These are phyloP conservation scores for Chesias legatella DNA, from an alignment of 2,888 invertebrate species.

Conservation along the genomic window DNA sequence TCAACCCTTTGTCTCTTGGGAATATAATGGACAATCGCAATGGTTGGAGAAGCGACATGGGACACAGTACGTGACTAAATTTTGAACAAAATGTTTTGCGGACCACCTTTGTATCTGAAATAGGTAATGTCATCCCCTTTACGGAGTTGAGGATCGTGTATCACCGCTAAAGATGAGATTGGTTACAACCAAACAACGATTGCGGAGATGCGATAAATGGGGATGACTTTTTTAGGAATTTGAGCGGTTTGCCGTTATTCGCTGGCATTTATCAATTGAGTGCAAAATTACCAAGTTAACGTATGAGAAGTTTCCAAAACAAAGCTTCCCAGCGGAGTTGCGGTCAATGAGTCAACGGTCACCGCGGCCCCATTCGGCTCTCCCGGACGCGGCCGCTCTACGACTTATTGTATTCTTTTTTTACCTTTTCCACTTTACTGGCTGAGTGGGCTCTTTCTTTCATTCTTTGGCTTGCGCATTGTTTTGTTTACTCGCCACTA, in stretches of 20 bases:
- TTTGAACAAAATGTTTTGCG: constrained; percentile 72
- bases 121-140: constrained; percentile 69
- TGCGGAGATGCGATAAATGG: too few relatives aligned
- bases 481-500: constrained; percentile 58
- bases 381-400: constrained; percentile 56
- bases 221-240: too few relatives aligned
- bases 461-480: constrained; percentile 48
- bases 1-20: constrained; percentile 76
- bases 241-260: too few relatives aligned
- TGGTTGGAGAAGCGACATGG: constrained; percentile 73
- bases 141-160: constrained; percentile 44
- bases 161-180: constrained; percentile 25
- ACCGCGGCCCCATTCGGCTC: constrained; percentile 45
- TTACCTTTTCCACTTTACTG: constrained; percentile 56
- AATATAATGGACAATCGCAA: constrained; percentile 76
- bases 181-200: constrained; percentile 1
- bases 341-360: constrained; percentile 54
- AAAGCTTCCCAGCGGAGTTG: constrained; percentile 36
- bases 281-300: too few relatives aligned
- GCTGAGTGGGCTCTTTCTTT: constrained; percentile 64
- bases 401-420: constrained; percentile 63
- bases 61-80: constrained; percentile 78
- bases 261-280: too few relatives aligned
- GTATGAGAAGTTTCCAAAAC: constrained; percentile 1
- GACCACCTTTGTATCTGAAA: constrained; percentile 55